Evolutionary conservation across 1,140 invertebrate species (phyloP), one percentile per base, ranked within the genome.

Genomic region (Drosophila bipectinata): DNA sequence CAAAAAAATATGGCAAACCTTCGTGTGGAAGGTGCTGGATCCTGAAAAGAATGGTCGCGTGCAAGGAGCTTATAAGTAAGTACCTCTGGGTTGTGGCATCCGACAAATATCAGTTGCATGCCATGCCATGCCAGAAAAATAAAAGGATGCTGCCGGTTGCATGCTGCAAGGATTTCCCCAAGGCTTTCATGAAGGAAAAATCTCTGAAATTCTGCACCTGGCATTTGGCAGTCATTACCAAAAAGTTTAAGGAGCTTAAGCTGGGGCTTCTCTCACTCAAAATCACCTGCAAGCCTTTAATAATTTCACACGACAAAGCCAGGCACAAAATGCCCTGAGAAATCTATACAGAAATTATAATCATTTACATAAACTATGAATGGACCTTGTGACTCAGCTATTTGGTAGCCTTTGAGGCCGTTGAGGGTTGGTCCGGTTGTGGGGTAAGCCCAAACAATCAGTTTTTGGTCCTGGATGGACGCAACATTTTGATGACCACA

Each of bases 41-140:
- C 26, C 28, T 15, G 45, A 74, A 78, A 83, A 51, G 63, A 49
- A 82, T 83, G 64, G 79, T 82, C 75, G 79, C 79, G 79, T 82
- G 79, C 60, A 21, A 44, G 28, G 53, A 51, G 28, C 57, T 67
- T 83, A 82, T 83, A 75, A 75, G 41, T 82, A 58, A 37, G 62
- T 44, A 57, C 61, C 41, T 28, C 10, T 4, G 8, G 24, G 51
- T 28, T 41, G 44, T 71, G 66, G 64, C 63, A 69, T 48, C 51
- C 52, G 68, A 68, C 51, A 69, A 69, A 69, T 69, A 64, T 48
- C 66, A 24, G 63, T 56, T 71, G 67, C 63, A 57, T 71, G 67
- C 51, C 24, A 57, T 71, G 67, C 51, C 24, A 53, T 32, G 64
- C 15, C 44, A 21, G 8, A 47, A 47, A 18, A 47, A 47, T 2